A percentile compares a stretch with the other conserved stretches of the same genome.
These are phyloP conservation scores for Alloscopus bannaensis DNA, from an alignment of 2,888 invertebrate genomes.

Conservation along the genomic window DNA sequence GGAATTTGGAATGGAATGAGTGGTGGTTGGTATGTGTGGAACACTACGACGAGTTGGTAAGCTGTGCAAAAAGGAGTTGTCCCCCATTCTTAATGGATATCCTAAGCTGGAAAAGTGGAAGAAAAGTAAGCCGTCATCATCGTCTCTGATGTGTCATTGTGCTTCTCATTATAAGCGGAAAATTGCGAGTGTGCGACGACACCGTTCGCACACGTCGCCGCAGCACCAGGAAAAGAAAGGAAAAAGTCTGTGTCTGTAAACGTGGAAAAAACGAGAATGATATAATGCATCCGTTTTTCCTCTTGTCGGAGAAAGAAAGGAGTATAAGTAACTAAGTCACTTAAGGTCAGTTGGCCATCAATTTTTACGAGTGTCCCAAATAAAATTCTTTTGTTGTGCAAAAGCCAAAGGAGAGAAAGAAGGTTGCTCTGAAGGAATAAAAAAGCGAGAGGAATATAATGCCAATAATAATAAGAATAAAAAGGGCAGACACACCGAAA, in stretches of 20 bases:
- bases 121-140: conserved; percentile 47
- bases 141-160: conserved; percentile 52
- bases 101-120: conserved; percentile 17
- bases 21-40: no score
- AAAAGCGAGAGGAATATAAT: conserved; percentile 14
- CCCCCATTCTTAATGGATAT: conserved; percentile 25
- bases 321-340: conserved; percentile 46
- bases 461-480: conserved; percentile 14
- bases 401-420: conserved; percentile 19
- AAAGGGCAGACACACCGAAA: conserved; percentile 1
- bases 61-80: not conserved
- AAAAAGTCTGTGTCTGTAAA: not conserved
- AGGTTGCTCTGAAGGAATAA: conserved; percentile 4
- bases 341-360: conserved; percentile 59
- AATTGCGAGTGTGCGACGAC: no score
- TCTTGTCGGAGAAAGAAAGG: not conserved
- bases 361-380: conserved; percentile 59
- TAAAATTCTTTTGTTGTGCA: conserved; percentile 48
- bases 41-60: no score
- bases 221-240: no score
- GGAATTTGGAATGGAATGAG: no score
- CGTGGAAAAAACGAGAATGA: conserved; percentile 28
- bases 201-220: no score
- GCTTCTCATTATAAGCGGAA: conserved; percentile 23
- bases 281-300: conserved; percentile 32